Evolutionary conservation across 1,140 invertebrate species (phyloP).

Genomic region (Camponotus floridanus): DNA sequence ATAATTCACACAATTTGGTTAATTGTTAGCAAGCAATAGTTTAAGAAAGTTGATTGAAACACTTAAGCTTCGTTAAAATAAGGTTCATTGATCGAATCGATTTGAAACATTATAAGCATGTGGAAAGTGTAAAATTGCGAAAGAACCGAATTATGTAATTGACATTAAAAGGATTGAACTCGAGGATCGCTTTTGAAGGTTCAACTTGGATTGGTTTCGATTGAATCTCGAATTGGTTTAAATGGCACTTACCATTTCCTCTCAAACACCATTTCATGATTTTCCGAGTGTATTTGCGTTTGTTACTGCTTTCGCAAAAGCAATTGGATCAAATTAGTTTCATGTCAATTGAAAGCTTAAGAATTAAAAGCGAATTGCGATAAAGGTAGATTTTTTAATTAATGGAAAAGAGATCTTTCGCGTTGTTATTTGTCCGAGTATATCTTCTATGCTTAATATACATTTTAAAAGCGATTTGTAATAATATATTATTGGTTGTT

Average conservation of each 20-base stretch:
- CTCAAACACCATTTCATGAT: background rate
- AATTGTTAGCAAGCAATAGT: background rate
- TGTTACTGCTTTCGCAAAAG: background rate
- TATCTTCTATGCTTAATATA: background rate
- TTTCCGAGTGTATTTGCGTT: background rate
- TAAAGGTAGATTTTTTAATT: background rate
- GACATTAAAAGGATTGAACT: background rate
- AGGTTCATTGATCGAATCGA: background rate
- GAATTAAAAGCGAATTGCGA: background rate
- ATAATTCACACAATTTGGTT: background rate
- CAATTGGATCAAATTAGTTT: background rate
- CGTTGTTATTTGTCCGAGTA: background rate
- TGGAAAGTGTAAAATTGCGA: background rate
- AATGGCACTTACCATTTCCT: slow-evolving; percentile 13
- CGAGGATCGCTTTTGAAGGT: background rate
- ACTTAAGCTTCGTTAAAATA: background rate
- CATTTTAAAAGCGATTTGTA: background rate
- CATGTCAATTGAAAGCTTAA: background rate
- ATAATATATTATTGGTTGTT: background rate
- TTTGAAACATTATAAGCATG: background rate
- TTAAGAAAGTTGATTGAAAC: background rate
- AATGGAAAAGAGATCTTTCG: background rate
- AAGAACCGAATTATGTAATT: background rate
- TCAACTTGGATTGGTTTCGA: background rate
- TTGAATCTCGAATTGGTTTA: slow-evolving; percentile 8